Evolutionary conservation across 2,113 vertebrate species (phyloP), one percentile per base, ranked within the genome.

Genomic region (Plectropomus leopardus): DNA sequence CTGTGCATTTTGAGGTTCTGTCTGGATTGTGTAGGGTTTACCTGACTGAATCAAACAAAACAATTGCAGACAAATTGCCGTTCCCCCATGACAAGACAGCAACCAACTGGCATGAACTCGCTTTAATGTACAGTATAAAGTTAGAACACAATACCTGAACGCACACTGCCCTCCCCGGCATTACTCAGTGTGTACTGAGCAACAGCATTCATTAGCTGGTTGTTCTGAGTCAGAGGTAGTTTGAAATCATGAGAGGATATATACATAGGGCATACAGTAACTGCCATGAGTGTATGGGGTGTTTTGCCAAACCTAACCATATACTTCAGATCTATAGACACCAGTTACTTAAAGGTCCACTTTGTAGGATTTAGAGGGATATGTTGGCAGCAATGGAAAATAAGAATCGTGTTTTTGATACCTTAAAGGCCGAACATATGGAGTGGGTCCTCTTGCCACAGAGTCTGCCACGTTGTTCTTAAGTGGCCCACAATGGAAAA

Each of bases 201-300:
- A 96, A 96, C 96, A 97, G 96, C 94, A 94, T 93, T 93, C 92
- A 93, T 86, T 93, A 94, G 95, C 93, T 95, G 95, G 89, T 83
- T 91, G 93, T 94, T 94, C 72, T 93, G 92, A 95, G 95, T 97
- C 96, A 95, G 97, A 98, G 97, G 97, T 98, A 97, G 97, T 85
- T 96, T 96, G 96, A 95, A 95, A 94, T 94, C 94, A 94, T 96
- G 95, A 96, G 93, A 91, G 89, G 92, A 93, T 95, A 96, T 95
- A n/a, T n/a, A n/a, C n/a, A n/a, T n/a, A n/a, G n/a, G n/a, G 11
- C 36, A 9, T 40, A 73, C 57, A 28, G 8, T 17, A n/a, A n/a
- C n/a, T n/a, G n/a, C n/a, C 48, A 17, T 19, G 26, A 55, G 15
- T 32, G 21, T 4, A 36, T 67, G 3, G 19, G 19, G 50, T 32